Evolutionary conservation across 2,797 vertebrate genomes (phyloP).

Genomic region (Gadopsis bispinosus): DNA sequence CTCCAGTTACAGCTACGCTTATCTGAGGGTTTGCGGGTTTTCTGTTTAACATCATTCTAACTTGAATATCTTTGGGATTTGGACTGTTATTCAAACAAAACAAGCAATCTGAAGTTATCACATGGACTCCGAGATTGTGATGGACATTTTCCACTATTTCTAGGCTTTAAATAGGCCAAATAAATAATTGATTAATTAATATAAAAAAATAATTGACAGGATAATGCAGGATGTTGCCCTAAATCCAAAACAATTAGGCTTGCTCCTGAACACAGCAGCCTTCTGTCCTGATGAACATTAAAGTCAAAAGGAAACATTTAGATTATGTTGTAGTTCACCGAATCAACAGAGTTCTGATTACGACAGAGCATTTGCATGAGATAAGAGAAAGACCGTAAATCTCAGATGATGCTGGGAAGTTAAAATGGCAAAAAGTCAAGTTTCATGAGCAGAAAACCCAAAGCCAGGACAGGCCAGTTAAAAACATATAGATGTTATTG

Average conservation of each 20-base stretch:
- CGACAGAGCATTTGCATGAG: neutral
- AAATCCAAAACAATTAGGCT: neutral
- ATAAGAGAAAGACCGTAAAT: neutral
- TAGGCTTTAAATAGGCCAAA: neutral
- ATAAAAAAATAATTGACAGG: neutral
- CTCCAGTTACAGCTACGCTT: neutral
- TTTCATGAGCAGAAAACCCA: neutral
- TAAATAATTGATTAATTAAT: neutral
- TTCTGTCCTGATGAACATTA: neutral
- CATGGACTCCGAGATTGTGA: neutral
- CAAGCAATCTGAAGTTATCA: neutral
- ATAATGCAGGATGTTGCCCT: neutral
- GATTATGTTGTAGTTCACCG: neutral
- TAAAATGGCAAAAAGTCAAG: neutral
- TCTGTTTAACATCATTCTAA: neutral
- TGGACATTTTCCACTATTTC: neutral
- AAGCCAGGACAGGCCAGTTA: neutral
- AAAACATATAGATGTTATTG: neutral
- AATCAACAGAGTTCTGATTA: neutral
- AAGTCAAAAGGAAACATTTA: neutral
- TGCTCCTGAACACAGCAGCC: neutral
- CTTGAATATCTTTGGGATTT: neutral
- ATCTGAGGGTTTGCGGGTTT: neutral
- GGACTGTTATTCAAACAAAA: neutral
- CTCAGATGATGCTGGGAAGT: neutral